Conservation (phyloP, 2,888 invertebrate genomes). For the Muschampia staudingeri region DNA sequence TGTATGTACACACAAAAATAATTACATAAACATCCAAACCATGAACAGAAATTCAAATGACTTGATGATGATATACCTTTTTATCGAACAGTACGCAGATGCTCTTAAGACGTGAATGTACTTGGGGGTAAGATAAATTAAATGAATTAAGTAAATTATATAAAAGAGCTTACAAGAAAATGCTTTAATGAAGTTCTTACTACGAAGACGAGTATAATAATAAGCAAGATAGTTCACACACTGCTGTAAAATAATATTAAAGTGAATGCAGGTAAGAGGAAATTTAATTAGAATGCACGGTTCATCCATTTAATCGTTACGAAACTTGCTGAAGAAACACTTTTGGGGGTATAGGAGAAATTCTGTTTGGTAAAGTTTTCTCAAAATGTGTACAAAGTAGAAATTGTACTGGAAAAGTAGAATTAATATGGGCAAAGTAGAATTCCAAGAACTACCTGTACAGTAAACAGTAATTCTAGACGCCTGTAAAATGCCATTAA, state of each 20-base stretch:
- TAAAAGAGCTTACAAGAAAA: not conserved
- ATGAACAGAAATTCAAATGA: too few species aligned
- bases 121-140: too few species aligned
- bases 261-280: constrained; percentile 28
- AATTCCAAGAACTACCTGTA: too few species aligned
- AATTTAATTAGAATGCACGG: constrained; percentile 32
- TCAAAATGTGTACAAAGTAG: not conserved
- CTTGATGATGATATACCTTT: too few species aligned
- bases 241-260: not conserved
- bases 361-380: not conserved
- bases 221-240: constrained; percentile 12
- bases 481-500: too few species aligned
- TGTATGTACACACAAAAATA: too few species aligned
- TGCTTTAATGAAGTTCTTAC: constrained; percentile 18
- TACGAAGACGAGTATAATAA: constrained; percentile 4
- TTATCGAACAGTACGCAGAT: too few species aligned
- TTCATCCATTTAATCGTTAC: constrained; percentile 13
- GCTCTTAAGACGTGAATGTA: too few species aligned
- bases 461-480: too few species aligned
- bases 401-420: not conserved
- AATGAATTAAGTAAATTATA: too few species aligned
- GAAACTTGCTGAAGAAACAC: constrained; percentile 27
- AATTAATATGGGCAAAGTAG: too few species aligned
- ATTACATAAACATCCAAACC: too few species aligned
- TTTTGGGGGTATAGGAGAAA: not conserved